Percentiles rank a stretch among this genome's conserved stretches.
phyloP scores from a whole-genome alignment of 2,113 vertebrate species.

The Bujurquina vittata region DNA sequence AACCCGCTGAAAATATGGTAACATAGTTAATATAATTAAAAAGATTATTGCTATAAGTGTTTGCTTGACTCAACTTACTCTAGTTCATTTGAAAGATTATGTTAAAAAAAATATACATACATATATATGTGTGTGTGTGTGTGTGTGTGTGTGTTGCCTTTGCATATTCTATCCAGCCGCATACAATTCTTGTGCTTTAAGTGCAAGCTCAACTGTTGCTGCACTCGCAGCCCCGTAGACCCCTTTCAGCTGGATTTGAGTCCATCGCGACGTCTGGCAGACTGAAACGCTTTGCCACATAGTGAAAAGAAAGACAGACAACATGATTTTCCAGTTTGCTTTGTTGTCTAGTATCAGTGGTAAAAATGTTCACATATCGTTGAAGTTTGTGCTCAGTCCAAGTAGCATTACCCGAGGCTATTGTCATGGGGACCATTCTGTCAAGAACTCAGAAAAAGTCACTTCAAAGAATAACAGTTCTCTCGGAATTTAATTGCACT shows the following conservation, averaged over 20 bases:
- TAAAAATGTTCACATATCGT: conserved; percentile 63
- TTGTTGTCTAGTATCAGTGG: conserved; percentile 62
- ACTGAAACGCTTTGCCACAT: conserved; percentile 72
- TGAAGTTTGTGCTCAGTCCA: conserved; percentile 63
- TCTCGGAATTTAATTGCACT: conserved; percentile 9
- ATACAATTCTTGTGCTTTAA: neutral
- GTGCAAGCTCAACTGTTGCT: neutral
- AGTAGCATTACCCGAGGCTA: conserved; percentile 67
- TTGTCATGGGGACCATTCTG: conserved; percentile 71
- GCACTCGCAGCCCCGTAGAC: neutral
- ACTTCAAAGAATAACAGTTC: conserved; percentile 33
- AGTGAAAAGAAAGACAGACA: conserved; percentile 48
- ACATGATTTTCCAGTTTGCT: conserved; percentile 45
- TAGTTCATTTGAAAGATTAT: conserved; percentile 8
- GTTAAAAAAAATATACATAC: too few relatives aligned
- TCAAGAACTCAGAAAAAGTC: conserved; percentile 25
- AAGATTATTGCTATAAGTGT: neutral
- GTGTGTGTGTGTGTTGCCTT: too few relatives aligned
- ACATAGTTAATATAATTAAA: neutral
- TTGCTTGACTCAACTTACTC: neutral
- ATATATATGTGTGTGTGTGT: too few relatives aligned
- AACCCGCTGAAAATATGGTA: neutral
- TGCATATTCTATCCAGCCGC: neutral
- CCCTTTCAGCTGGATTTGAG: conserved; percentile 1
- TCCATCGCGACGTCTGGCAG: conserved; percentile 51